phyloP scores from a whole-genome alignment of 2,113 vertebrate genomes.

The Gavialis gangeticus region DNA sequence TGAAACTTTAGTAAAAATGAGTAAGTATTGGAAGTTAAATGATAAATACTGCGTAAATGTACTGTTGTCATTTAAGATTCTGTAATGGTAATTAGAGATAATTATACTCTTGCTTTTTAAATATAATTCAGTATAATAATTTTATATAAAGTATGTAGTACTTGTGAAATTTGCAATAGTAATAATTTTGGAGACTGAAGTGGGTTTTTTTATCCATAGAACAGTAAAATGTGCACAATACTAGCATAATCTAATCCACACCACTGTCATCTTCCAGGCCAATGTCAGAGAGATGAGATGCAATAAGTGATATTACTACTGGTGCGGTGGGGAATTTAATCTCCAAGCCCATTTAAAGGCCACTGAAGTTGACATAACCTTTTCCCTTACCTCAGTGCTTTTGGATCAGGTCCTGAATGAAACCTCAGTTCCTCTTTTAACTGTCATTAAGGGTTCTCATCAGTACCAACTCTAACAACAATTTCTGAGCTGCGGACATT shows the following conservation, averaged over 20 bases:
- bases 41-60: constrained; percentile 66
- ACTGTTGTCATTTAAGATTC: constrained; percentile 35
- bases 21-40: constrained; percentile 83
- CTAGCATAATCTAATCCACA: fast-evolving
- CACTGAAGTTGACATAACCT: fast-evolving
- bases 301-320: too few species aligned
- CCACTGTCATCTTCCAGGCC: fast-evolving
- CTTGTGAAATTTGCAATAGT: neutral
- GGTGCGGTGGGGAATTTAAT: neutral
- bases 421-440: neutral
- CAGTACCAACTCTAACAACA: too few species aligned
- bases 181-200: neutral
- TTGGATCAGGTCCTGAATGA: neutral
- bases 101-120: neutral
- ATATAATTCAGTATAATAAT: neutral
- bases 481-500: neutral
- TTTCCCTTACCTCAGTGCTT: neutral
- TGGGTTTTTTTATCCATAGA: neutral
- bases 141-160: neutral
- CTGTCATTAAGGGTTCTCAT: neutral
- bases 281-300: neutral
- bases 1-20: constrained; percentile 98
- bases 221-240: fast-evolving
- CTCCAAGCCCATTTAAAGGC: neutral
- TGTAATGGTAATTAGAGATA: neutral